Percentiles rank a stretch among this genome's conserved stretches.
These are phyloP conservation scores for Anorthoa munda DNA, from an alignment of 2,888 invertebrate genomes.

Conservation along the genomic window DNA sequence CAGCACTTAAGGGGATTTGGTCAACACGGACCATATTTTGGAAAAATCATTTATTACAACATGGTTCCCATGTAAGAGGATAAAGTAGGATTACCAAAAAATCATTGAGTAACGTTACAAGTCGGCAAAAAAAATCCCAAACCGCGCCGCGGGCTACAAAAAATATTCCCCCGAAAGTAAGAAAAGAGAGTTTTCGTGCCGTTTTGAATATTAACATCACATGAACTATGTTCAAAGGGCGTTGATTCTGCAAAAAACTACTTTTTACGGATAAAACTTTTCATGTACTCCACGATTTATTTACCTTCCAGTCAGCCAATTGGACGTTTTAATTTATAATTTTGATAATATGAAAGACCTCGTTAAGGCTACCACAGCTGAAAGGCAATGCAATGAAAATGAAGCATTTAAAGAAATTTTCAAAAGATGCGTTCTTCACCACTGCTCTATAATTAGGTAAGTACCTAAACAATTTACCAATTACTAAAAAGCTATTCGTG, in stretches of 20 bases:
- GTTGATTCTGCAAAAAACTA: slow-evolving; percentile 42
- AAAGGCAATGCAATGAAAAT: slow-evolving; percentile 72
- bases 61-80: slow-evolving; percentile 21
- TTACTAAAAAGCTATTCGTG: slow-evolving; percentile 9
- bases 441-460: slow-evolving; percentile 75
- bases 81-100: slow-evolving; percentile 42
- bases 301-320: slow-evolving; percentile 78
- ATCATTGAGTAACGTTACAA: slow-evolving; percentile 24
- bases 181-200: slow-evolving; percentile 61
- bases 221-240: slow-evolving; percentile 60
- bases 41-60: slow-evolving; percentile 39
- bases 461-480: background rate
- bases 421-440: slow-evolving; percentile 71
- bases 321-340: slow-evolving; percentile 80
- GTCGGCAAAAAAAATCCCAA: slow-evolving; percentile 25
- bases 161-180: slow-evolving; percentile 39
- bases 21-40: slow-evolving; percentile 29
- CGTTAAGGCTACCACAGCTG: slow-evolving; percentile 68
- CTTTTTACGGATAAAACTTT: slow-evolving; percentile 11
- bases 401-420: slow-evolving; percentile 76
- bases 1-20: slow-evolving; percentile 30
- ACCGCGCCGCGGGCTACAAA: slow-evolving; percentile 36
- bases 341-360: slow-evolving; percentile 78
- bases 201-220: slow-evolving; percentile 56
- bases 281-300: slow-evolving; percentile 52